Conservation (phyloP, 1,140 invertebrate species). For the Macrobrachium nipponense region DNA sequence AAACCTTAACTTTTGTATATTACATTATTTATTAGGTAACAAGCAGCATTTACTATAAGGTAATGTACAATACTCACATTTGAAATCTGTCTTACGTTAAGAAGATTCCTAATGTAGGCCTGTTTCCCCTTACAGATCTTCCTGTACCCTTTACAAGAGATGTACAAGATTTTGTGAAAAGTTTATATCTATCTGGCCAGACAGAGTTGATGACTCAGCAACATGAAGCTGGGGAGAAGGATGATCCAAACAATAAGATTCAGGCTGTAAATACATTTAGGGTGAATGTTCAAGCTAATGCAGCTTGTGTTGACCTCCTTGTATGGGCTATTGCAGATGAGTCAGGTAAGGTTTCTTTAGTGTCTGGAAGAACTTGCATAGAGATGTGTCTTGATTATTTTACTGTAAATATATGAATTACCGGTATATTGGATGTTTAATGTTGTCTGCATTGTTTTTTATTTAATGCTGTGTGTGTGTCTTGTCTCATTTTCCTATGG, state of each 20-base stretch:
- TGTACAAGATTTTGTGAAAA: slow-evolving; percentile 91
- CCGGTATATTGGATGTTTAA: not conserved
- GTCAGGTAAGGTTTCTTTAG: slow-evolving; percentile 77
- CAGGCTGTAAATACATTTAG: slow-evolving; percentile 89
- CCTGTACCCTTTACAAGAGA: slow-evolving; percentile 92
- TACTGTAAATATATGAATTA: slow-evolving; percentile 74
- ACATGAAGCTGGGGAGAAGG: slow-evolving; percentile 61
- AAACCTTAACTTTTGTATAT: too few species aligned
- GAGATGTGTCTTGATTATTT: slow-evolving; percentile 93
- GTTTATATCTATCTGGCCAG: slow-evolving; percentile 90
- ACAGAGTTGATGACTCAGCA: slow-evolving; percentile 79
- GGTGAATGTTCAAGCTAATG: slow-evolving; percentile 96
- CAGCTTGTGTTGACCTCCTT: slow-evolving; percentile 95
- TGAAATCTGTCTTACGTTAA: slow-evolving; percentile 3
- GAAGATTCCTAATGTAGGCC: not conserved
- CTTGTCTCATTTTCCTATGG: too few species aligned
- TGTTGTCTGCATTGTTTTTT: not conserved
- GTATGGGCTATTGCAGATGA: slow-evolving; percentile 98
- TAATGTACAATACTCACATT: too few species aligned
- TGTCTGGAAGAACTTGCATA: slow-evolving; percentile 74
- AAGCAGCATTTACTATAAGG: too few species aligned
- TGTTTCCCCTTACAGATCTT: slow-evolving; percentile 74
- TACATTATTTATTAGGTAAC: too few species aligned
- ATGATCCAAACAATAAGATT: slow-evolving; percentile 82
- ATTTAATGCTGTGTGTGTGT: not conserved